Conservation (phyloP, 1,140 invertebrate genomes). For the Asobara japonica region DNA sequence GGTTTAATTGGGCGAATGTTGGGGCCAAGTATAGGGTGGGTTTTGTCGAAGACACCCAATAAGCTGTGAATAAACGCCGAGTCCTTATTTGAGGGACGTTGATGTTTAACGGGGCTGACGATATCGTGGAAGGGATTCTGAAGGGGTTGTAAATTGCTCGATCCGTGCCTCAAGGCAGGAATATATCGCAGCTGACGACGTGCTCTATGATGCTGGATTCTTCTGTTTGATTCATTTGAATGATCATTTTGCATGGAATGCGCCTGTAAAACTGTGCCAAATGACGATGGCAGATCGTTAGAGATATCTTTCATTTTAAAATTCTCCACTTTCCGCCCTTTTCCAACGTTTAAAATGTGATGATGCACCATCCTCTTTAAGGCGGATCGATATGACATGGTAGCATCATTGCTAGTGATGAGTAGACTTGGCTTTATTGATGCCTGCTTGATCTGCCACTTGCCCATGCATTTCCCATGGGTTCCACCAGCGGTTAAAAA, state of each 20-base stretch:
- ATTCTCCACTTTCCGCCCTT: neutral
- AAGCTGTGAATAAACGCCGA: conserved; percentile 8
- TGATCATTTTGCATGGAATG: neutral
- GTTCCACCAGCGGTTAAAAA: neutral
- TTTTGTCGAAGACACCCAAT: conserved; percentile 23
- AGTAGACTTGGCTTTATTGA: neutral
- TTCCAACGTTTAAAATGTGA: neutral
- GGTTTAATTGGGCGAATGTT: conserved; percentile 32
- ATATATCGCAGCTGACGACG: conserved; percentile 9
- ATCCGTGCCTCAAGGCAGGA: neutral
- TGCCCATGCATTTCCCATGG: neutral
- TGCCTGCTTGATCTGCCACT: neutral
- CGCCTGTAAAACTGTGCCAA: neutral
- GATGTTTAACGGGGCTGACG: neutral
- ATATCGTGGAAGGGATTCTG: neutral
- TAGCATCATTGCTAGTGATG: neutral
- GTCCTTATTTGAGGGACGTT: neutral
- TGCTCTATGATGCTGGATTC: neutral
- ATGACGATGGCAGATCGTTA: neutral
- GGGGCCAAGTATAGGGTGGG: neutral
- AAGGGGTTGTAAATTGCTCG: neutral
- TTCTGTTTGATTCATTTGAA: neutral
- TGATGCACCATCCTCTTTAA: conserved; percentile 6
- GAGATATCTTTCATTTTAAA: neutral
- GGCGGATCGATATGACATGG: neutral